Conservation (phyloP, 1,140 invertebrate species). For the Sycophila sp. region DNA sequence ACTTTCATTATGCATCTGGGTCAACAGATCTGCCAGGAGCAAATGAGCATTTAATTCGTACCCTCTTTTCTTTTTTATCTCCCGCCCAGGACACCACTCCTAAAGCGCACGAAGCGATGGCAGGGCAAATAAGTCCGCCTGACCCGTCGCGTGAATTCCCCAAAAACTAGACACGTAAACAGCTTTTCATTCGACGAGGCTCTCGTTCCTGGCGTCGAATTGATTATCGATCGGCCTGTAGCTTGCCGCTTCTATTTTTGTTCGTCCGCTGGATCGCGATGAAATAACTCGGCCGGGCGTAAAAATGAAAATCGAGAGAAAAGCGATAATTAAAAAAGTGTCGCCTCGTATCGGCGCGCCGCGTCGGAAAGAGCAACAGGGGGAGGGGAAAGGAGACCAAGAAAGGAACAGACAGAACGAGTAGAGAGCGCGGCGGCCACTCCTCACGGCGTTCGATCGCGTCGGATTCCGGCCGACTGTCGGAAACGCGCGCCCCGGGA, state of each 20-base stretch:
- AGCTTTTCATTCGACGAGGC: too few relatives aligned
- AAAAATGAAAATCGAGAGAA: neutral
- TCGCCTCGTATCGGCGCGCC: neutral
- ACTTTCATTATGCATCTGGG: too few relatives aligned
- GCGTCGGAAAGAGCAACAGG: neutral
- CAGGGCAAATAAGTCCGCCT: too few relatives aligned
- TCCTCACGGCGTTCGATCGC: neutral
- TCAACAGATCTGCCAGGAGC: too few relatives aligned
- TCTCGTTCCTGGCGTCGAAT: neutral
- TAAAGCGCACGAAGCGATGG: too few relatives aligned
- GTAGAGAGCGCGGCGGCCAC: too few relatives aligned
- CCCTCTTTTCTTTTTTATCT: too few relatives aligned
- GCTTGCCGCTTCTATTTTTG: neutral
- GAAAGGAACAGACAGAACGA: too few relatives aligned
- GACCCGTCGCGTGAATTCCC: too few relatives aligned
- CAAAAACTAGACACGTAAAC: too few relatives aligned
- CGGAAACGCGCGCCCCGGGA: neutral
- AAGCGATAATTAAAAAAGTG: constrained; percentile 18
- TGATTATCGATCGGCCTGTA: neutral
- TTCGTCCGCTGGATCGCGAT: neutral
- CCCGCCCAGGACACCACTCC: too few relatives aligned
- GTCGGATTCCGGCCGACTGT: neutral
- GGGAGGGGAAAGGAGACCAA: neutral
- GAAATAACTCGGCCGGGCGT: neutral
- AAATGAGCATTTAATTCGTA: too few relatives aligned